Percentiles rank a stretch among this genome's conserved stretches.
Conservation (phyloP, 2,113 vertebrate species). For the Bambusicola thoracicus region DNA sequence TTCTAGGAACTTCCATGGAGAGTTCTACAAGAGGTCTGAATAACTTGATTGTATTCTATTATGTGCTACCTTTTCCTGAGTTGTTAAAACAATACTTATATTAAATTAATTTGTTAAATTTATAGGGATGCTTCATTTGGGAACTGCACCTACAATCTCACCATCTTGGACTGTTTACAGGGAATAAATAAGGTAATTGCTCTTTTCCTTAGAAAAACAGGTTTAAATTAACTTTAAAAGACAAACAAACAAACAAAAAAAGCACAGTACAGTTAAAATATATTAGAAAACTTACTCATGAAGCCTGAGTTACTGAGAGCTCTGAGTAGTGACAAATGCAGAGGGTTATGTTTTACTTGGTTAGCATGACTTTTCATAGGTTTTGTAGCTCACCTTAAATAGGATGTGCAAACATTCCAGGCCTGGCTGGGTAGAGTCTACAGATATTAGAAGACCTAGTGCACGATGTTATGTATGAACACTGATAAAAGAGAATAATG, state of each 20-base stretch:
- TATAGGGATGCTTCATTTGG: constrained; percentile 96
- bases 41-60: not conserved
- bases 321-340: not conserved
- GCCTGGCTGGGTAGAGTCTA: not conserved
- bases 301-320: not conserved
- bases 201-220: not conserved
- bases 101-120: constrained; percentile 62
- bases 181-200: constrained; percentile 92
- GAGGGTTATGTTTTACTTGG: not conserved
- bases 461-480: not conserved
- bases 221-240: not conserved
- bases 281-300: not conserved
- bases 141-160: constrained; percentile 91
- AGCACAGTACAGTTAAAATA: not conserved
- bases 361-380: not conserved
- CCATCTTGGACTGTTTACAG: constrained; percentile 94
- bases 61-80: not conserved
- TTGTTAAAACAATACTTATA: not conserved
- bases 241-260: no score
- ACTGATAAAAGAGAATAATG: not conserved
- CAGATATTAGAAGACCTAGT: not conserved
- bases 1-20: not conserved
- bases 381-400: not conserved
- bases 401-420: not conserved
- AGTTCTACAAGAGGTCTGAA: not conserved